Evolutionary conservation across 2,113 vertebrate species (phyloP).

Genomic region (Taxidea taxus): DNA sequence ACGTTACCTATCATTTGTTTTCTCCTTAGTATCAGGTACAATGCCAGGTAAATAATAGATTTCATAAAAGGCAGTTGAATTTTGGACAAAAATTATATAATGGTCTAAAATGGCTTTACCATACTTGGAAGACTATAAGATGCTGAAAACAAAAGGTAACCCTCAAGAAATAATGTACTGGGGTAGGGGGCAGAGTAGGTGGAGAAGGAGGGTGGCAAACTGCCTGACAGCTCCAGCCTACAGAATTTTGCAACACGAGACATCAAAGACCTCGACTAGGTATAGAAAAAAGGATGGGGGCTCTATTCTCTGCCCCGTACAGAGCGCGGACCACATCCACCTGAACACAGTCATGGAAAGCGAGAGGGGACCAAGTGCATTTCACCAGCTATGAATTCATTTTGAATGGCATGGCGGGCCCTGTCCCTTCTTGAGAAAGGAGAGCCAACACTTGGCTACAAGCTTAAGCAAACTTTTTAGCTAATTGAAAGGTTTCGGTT

Average conservation of each 20-base stretch:
- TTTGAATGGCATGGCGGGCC: background rate
- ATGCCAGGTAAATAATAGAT: conserved; percentile 28
- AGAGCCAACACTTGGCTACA: conserved; percentile 1
- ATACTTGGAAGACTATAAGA: conserved; percentile 32
- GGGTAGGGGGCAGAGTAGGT: background rate
- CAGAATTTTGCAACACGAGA: background rate
- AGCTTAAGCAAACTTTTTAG: background rate
- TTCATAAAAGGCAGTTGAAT: conserved; percentile 51
- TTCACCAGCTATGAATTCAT: background rate
- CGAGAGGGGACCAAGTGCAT: background rate
- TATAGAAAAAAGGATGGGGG: background rate
- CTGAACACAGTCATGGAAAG: background rate
- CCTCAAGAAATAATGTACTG: background rate
- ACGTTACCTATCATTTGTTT: background rate
- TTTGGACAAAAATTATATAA: conserved; percentile 61
- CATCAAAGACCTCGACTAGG: conserved; percentile 33
- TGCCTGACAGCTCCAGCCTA: conserved; percentile 2
- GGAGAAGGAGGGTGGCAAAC: background rate
- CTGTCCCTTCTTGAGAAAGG: background rate
- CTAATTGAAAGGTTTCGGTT: conserved; percentile 39
- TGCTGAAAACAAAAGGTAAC: conserved; percentile 50
- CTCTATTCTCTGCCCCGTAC: background rate
- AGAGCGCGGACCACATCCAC: background rate
- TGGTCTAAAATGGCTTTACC: conserved; percentile 58
- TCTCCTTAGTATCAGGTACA: conserved; percentile 37